Evolutionary conservation across 2,113 vertebrate species (phyloP).

Genomic region (Actenoides lindsayi): DNA sequence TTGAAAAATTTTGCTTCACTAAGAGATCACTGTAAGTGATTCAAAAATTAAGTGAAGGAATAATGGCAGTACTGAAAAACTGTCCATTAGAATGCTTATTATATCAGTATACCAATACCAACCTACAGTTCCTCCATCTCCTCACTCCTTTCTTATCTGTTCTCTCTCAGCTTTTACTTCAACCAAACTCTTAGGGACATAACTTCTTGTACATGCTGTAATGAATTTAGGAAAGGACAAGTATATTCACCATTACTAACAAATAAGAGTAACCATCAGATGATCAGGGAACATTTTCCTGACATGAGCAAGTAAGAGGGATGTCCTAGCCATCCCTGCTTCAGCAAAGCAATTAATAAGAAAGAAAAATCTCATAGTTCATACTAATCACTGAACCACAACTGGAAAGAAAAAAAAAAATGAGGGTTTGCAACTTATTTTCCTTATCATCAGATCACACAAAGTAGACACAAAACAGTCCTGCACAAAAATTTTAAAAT

Average conservation of each 20-base stretch:
- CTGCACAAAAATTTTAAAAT: not conserved
- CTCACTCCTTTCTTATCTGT: not conserved
- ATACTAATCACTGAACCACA: not conserved
- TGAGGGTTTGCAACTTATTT: not conserved
- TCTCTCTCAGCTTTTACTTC: not conserved
- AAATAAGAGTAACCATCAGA: not conserved
- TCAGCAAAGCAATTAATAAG: not conserved
- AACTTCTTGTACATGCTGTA: not conserved
- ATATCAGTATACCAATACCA: not conserved
- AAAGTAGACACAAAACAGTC: not conserved
- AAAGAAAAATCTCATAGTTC: not conserved
- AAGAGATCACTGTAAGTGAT: not conserved
- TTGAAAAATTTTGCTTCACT: not conserved
- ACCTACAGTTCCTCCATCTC: not conserved
- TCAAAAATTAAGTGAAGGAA: not conserved
- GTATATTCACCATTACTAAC: not conserved
- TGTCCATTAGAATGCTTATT: not conserved
- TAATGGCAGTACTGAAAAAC: not conserved
- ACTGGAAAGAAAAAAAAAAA: not conserved
- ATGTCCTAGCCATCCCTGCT: not conserved
- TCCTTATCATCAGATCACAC: not conserved
- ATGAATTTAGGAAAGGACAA: not conserved
- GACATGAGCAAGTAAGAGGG: not conserved
- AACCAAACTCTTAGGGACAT: not conserved
- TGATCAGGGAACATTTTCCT: not conserved